Evolutionary conservation across 2,888 invertebrate species (phyloP).

Genomic region (Congeria kusceri): DNA sequence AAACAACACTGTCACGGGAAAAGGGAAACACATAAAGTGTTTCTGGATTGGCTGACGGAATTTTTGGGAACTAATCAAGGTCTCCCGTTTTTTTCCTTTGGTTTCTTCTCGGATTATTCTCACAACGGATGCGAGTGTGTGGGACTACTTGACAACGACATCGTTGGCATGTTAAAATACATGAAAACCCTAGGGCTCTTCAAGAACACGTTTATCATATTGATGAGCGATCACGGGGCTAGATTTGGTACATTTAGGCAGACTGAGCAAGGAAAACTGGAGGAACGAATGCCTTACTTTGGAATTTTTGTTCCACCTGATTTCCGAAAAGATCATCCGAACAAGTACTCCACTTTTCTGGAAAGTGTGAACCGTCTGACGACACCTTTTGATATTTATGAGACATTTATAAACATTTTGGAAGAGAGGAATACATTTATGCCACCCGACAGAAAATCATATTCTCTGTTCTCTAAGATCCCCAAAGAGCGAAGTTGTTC

Average conservation of each 20-base stretch:
- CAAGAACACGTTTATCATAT: conserved; percentile 92
- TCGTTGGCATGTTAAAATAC: conserved; percentile 87
- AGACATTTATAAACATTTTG: conserved; percentile 90
- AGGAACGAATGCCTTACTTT: conserved; percentile 95
- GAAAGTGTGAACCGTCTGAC: conserved; percentile 90
- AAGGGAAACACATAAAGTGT: conserved; percentile 88
- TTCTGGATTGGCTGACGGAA: conserved; percentile 86
- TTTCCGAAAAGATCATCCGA: conserved; percentile 88
- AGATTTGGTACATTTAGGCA: conserved; percentile 92
- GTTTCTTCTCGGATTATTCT: conserved; percentile 95
- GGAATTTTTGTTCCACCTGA: conserved; percentile 91
- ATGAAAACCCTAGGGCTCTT: conserved; percentile 88
- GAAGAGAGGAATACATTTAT: conserved; percentile 20
- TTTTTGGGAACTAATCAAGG: conserved; percentile 88
- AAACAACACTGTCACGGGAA: conserved; percentile 89
- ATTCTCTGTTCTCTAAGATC: conserved; percentile 82
- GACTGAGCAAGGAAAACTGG: conserved; percentile 95
- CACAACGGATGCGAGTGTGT: conserved; percentile 94
- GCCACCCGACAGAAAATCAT: conserved; percentile 72
- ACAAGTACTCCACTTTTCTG: conserved; percentile 87
- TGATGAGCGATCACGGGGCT: conserved; percentile 96
- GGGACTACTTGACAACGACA: conserved; percentile 91
- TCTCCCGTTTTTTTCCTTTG: conserved; percentile 93
- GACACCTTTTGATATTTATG: conserved; percentile 95
- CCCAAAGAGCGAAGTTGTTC: conserved; percentile 92